These are phyloP conservation scores for Egretta garzetta DNA, from an alignment of 2,113 vertebrate species.

Conservation along the genomic window DNA sequence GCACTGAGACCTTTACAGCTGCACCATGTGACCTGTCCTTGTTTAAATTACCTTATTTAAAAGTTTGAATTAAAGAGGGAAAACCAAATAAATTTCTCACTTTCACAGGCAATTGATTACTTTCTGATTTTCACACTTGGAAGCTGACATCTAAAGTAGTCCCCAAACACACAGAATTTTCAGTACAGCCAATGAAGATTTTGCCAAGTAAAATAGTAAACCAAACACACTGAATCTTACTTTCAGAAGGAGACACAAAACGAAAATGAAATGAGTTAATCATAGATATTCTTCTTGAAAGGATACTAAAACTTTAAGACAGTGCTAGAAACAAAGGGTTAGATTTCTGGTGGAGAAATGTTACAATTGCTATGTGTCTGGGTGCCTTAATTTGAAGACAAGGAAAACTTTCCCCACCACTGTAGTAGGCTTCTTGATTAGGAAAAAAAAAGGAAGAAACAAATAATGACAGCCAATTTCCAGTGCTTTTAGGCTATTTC, in stretches of 20 bases:
- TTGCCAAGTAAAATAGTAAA: neutral
- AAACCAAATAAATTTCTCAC: neutral
- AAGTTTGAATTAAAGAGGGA: neutral
- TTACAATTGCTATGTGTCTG: neutral
- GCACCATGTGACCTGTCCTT: neutral
- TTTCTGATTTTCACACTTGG: neutral
- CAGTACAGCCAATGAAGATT: neutral
- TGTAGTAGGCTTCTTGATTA: constrained; percentile 64
- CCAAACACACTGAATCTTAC: neutral
- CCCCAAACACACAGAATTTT: neutral
- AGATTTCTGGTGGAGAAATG: neutral
- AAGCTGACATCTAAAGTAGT: neutral
- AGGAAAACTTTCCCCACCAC: constrained; percentile 26
- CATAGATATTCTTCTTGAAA: neutral
- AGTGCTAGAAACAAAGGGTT: constrained; percentile 7
- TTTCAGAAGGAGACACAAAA: neutral
- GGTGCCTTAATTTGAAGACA: neutral
- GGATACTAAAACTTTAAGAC: neutral
- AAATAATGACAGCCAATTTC: constrained; percentile 74
- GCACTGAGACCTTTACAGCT: neutral
- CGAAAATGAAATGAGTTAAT: neutral
- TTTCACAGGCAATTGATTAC: neutral
- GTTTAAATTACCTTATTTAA: neutral
- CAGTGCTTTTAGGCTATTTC: constrained; percentile 72
- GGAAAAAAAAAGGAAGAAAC: constrained; percentile 13